Base-by-base conservation (phyloP, 2,888 invertebrate species). In the Schrankia costaestrigalis region DNA sequence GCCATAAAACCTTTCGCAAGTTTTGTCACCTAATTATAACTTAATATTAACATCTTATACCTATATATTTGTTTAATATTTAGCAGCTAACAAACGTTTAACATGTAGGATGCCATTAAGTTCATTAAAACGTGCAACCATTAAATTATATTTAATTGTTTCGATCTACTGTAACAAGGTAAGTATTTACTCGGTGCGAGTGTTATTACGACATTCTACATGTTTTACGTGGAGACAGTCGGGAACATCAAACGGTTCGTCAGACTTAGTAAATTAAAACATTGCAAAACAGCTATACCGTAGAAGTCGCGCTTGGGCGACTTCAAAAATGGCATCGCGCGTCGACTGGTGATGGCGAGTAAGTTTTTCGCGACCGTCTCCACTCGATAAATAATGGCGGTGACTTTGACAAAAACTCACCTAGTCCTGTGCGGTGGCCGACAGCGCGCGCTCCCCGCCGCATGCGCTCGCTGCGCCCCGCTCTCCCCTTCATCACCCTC, bases 351-450 rank as follows among this genome's bases (percentile, higher is more conserved):
- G 83, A 81, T 75, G 67, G 72, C 74, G 71, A 78, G 79, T 83
- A 63, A 81, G 79, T 87, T 87, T 87, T 87, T 87, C 87, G 86
- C 86, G 75, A 80, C 81, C 72, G 86, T 87, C 87, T 86, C 86
- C 83, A 75, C 83, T 78, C 80, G 83, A 87, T 87, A 87, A 86
- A 87, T 86, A 87, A 87, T 85, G 83, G 77, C 80, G 81, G 74
- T 75, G 78, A 75, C 84, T 85, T 84, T 87, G 87, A 84, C 82
- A 87, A 87, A 87, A 87, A 87, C 87, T 87, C 54, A 87, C 87
- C 87, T 86, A 87, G 83, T 81, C 85, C 69, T 83, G 86, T 83
- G 81, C 68, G 76, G 84, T 81, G 80, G 83, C 74, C 81, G 80
- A 74, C 79, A 67, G 81, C 81, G 75, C 82, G 76, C 78, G 66